Evolutionary conservation across 1,140 invertebrate species (phyloP).

Genomic region (Polypedilum vanderplanki): DNA sequence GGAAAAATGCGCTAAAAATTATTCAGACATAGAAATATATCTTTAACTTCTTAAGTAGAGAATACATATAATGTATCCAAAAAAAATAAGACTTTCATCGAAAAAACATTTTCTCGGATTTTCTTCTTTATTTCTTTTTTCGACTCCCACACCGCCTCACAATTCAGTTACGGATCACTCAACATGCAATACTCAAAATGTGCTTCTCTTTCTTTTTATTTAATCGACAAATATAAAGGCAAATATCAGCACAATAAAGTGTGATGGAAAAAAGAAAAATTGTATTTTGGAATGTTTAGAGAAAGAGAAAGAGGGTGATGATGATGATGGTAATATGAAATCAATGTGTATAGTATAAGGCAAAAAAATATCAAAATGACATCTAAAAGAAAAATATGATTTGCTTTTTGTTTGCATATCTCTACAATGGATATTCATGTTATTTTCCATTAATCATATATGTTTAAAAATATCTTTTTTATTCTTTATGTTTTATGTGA

Average conservation of each 20-base stretch:
- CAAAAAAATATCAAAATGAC: not conserved
- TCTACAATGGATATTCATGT: not conserved
- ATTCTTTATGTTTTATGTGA: not conserved
- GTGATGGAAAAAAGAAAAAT: not conserved
- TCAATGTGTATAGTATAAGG: not conserved
- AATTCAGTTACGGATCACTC: conserved; percentile 11
- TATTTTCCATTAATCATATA: conserved; percentile 14
- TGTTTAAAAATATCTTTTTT: not conserved
- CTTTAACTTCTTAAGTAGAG: not conserved
- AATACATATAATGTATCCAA: not conserved
- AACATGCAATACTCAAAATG: not conserved
- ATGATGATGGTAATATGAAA: not conserved
- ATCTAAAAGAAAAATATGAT: not conserved
- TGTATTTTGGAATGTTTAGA: not conserved
- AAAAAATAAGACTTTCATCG: not conserved
- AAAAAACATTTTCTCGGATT: conserved; percentile 10
- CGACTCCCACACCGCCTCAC: not conserved
- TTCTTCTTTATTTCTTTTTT: conserved; percentile 4
- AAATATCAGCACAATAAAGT: conserved; percentile 19
- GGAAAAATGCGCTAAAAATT: too few species aligned
- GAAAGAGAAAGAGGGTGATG: not conserved
- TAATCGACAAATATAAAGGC: conserved; percentile 18
- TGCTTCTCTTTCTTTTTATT: conserved; percentile 16
- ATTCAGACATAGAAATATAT: too few species aligned
- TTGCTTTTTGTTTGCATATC: not conserved